Base-by-base conservation (phyloP, 2,888 invertebrate species). In the Hyalella azteca region DNA sequence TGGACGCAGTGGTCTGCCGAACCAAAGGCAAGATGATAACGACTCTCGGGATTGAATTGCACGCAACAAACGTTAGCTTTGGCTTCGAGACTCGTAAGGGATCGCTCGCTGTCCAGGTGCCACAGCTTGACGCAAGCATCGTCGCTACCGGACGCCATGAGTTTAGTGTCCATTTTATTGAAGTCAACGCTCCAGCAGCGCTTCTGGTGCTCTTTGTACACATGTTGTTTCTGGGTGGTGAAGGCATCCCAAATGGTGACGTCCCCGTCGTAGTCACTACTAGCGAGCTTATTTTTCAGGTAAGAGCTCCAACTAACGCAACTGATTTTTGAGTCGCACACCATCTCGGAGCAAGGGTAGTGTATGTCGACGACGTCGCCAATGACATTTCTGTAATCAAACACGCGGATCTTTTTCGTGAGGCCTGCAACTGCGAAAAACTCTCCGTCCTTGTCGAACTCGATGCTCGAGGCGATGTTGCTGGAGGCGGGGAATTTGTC, bases 1-100 rank as follows among this genome's bases (percentile, higher is more conserved):
- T 97, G 96, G 78, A 97, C 96, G 89, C 95, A 95, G 88, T 97
- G 97, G 89, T 97, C 97, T 36, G 97, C 97, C n/a, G 95, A 95
- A 19, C 97, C 97, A 89, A 96, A 97, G 1, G 96, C 96, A 81
- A 97, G 90, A 87, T 96, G 94, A 87, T 93, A 94, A 0, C 95
- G 93, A 84, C 93, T 94, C 82, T 91, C 90, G 0, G 95, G 95
- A 88, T 94, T 94, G 88, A 95, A 95, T 87, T 96, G 93, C 22
- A 97, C 97, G 89, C 96, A 97, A 88, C 97, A 97, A 77, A 97
- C 96, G 89, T 97, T 97, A 82, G 96, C 96, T 88, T 95, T 94
- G 0, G 96, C 96, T 88, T 97, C 96, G 22, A 97, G 89, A 7
- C 94, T 95, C 13, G 94, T 93, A 19, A 96, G 93, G 0, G 94